These are phyloP conservation scores for Alcis repandata DNA, from an alignment of 2,888 invertebrate species.

Conservation along the genomic window DNA sequence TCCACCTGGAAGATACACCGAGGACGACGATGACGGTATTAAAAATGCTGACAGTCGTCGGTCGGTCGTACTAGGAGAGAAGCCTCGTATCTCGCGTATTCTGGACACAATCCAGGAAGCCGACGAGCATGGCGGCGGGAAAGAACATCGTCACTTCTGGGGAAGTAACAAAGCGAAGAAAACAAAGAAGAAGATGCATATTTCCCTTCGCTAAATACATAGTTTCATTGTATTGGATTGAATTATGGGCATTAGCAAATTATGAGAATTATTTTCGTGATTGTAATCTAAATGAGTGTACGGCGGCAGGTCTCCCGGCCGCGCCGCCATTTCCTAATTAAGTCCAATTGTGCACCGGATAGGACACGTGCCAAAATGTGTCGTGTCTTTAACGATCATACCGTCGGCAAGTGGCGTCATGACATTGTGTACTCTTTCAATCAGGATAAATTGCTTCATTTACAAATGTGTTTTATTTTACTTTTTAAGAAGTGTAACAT, in stretches of 20 bases:
- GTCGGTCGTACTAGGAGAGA: constrained; percentile 36
- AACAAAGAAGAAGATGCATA: constrained; percentile 54
- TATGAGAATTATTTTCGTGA: constrained; percentile 50
- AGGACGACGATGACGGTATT: constrained; percentile 31
- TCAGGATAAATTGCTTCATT: constrained; percentile 52
- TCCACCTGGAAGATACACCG: constrained; percentile 46
- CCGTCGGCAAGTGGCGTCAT: constrained; percentile 46
- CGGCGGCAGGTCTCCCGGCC: constrained; percentile 62
- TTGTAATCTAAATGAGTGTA: constrained; percentile 52
- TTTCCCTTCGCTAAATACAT: constrained; percentile 36
- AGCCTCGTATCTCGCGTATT: constrained; percentile 32
- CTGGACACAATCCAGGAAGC: constrained; percentile 47
- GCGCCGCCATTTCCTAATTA: constrained; percentile 84
- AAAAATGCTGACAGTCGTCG: constrained; percentile 30
- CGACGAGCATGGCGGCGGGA: constrained; percentile 50
- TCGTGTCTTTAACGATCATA: constrained; percentile 71
- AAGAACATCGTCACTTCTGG: constrained; percentile 69
- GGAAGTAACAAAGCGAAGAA: constrained; percentile 55
- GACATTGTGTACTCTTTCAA: constrained; percentile 63
- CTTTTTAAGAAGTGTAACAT: constrained; percentile 19
- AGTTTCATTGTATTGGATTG: constrained; percentile 8
- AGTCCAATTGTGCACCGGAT: constrained; percentile 83
- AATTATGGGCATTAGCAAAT: constrained; percentile 43
- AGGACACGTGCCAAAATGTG: constrained; percentile 84
- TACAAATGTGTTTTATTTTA: constrained; percentile 44